A percentile compares a stretch with the other conserved stretches of the same genome.
Conservation (phyloP, 2,113 vertebrate genomes). For the Mormyrus iriodes region DNA sequence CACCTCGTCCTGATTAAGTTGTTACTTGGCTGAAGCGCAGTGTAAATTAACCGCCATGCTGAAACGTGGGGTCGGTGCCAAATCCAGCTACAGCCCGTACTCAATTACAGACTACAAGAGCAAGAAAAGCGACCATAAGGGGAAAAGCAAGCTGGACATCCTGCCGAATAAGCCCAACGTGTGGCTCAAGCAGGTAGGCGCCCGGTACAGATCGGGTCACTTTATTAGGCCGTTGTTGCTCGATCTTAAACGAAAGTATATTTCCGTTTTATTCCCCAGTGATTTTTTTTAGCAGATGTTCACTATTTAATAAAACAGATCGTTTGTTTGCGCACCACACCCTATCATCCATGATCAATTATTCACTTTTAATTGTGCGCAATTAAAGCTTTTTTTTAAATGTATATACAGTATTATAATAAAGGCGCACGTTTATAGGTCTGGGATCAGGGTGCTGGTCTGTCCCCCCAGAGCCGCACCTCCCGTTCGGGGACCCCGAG, state of each 20-base stretch:
- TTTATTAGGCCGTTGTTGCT: background rate
- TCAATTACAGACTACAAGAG: constrained; percentile 46
- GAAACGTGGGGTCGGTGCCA: constrained; percentile 51
- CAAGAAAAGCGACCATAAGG: constrained; percentile 43
- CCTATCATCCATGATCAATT: background rate
- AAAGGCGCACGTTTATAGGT: background rate
- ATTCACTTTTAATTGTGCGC: too few species aligned
- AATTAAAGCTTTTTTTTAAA: background rate
- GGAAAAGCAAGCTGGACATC: constrained; percentile 58
- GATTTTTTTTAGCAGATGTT: background rate
- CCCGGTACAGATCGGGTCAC: background rate
- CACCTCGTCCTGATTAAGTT: background rate
- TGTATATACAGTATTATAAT: background rate
- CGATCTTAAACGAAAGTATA: background rate
- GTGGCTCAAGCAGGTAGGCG: constrained; percentile 64
- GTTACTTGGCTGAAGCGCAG: background rate
- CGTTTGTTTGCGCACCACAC: background rate
- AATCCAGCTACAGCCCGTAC: constrained; percentile 70
- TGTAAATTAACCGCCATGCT: constrained; percentile 46
- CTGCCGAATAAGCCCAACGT: constrained; percentile 53
- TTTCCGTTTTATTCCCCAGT: background rate
- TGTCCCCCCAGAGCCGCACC: background rate
- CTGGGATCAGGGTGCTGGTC: background rate
- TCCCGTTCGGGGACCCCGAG: background rate
- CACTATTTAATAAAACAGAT: background rate